Evolutionary conservation across 2,888 invertebrate species (phyloP).

Genomic region (Tetropium fuscum): DNA sequence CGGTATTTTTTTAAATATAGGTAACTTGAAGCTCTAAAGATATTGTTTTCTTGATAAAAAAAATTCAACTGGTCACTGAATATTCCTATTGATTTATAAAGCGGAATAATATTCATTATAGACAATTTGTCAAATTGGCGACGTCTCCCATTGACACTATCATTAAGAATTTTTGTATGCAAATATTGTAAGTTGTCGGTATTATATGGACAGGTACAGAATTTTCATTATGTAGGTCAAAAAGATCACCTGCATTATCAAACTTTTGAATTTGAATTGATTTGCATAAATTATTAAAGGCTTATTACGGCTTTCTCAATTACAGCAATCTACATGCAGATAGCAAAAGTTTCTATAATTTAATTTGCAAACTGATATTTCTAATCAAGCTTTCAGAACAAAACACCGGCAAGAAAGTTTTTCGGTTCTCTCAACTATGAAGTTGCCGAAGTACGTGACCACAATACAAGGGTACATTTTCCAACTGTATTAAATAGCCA

Average conservation of each 20-base stretch:
- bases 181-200: no score
- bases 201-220: no score
- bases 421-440: slow-evolving; percentile 12
- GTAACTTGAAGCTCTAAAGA: no score
- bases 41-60: no score
- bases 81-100: no score
- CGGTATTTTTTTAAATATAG: no score
- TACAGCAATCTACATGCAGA: slow-evolving; percentile 18
- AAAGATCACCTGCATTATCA: slow-evolving; percentile 1
- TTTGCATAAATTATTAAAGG: slow-evolving; percentile 19
- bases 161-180: no score
- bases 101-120: no score
- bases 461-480: slow-evolving; percentile 10
- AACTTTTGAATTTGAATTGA: slow-evolving; percentile 3
- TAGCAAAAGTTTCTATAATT: slow-evolving; percentile 26
- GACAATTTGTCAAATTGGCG: no score
- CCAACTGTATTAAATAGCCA: slow-evolving; percentile 14
- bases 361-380: slow-evolving; percentile 23
- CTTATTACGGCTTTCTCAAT: slow-evolving; percentile 1
- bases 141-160: no score
- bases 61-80: no score
- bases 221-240: no score
- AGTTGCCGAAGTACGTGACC: slow-evolving; percentile 27
- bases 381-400: slow-evolving; percentile 15
- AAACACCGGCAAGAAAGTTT: slow-evolving; percentile 20